A percentile compares a stretch with the other conserved stretches of the same genome.
Conservation (phyloP, 2,888 invertebrate genomes). For the Hedya salicella region DNA sequence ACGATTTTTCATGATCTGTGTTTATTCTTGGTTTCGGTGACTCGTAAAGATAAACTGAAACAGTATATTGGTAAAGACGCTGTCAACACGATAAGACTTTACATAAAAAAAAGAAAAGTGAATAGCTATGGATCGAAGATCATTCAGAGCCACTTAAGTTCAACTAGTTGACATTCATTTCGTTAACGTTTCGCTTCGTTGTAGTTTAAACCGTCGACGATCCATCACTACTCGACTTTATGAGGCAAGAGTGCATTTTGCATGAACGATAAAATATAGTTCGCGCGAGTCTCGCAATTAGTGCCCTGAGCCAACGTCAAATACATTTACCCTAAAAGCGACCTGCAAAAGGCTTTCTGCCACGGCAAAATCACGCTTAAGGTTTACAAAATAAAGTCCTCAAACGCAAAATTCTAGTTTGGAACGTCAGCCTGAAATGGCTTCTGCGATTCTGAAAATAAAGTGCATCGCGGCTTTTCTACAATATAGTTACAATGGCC, state of each 20-base stretch:
- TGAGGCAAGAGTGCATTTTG: constrained; percentile 18
- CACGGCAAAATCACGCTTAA: not conserved
- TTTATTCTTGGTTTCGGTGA: too few species aligned
- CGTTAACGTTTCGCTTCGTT: too few species aligned
- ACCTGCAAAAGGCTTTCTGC: not conserved
- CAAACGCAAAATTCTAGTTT: not conserved
- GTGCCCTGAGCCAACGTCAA: constrained; percentile 20
- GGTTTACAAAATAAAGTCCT: not conserved
- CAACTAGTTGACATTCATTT: too few species aligned
- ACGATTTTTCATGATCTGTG: too few species aligned
- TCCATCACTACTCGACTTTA: constrained; percentile 12
- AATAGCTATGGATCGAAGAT: too few species aligned
- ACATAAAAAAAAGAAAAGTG: too few species aligned
- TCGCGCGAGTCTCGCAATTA: constrained; percentile 27
- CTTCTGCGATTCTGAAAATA: not conserved
- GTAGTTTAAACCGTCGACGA: too few species aligned
- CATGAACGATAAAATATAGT: constrained; percentile 22
- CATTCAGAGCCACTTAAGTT: too few species aligned
- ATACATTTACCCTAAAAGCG: constrained; percentile 31
- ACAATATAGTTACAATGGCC: not conserved
- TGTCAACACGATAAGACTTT: too few species aligned
- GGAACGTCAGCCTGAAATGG: not conserved
- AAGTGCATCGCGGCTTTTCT: not conserved
- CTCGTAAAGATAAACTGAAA: too few species aligned
- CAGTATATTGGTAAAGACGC: too few species aligned